Base-by-base conservation (phyloP, 2,797 vertebrate species). In the Anas flavirostris region DNA sequence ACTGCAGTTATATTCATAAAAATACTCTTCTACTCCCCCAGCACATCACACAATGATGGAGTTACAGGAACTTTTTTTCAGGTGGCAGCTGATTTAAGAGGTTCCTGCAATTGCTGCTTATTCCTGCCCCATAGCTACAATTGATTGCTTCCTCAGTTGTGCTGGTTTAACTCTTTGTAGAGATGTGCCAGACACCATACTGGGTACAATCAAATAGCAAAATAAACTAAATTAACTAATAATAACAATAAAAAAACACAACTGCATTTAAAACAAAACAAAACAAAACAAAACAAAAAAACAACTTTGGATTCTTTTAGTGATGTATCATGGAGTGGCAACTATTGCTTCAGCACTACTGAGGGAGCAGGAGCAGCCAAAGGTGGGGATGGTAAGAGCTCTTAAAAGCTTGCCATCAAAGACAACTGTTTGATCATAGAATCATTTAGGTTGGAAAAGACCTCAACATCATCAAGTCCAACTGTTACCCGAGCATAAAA, bases 1-100 rank as follows among this genome's bases (percentile, higher is more conserved):
- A 97, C 94, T 93, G 94, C 91, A 95, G 86, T 89, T 96, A 94
- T 94, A 97, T 95, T 97, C 95, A 95, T 94, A 97, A 94, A 97
- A 96, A 97, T 95, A 97, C 66, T 93, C 82, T 87, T 93, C 33
- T 90, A 95, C 95, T 96, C 95, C 95, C 86, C 91, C 95, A 95
- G 50, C 94, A 95, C 96, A 94, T 89, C 93, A 93, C 91, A 94
- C 58, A 95, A 68, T 14, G 15, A 86, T 91, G 91, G 16, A 95
- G 92, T 58, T 92, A 74, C 23, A 95, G 75, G 75, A 89, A 80
- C 72, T 85, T 91, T 87, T 91, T 91, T 95, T 56, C 96, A 91
- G 88, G 94, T 91, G 81, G 53, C 69, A 94, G 60, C 60, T 89
- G 86, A 92, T 87, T 94, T 77, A 85, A 92, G 75, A 94, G 41